Percentiles rank a stretch among this genome's conserved stretches.
phyloP scores from a whole-genome alignment of 2,888 invertebrate species.

The Drosophila setosimentum region DNA sequence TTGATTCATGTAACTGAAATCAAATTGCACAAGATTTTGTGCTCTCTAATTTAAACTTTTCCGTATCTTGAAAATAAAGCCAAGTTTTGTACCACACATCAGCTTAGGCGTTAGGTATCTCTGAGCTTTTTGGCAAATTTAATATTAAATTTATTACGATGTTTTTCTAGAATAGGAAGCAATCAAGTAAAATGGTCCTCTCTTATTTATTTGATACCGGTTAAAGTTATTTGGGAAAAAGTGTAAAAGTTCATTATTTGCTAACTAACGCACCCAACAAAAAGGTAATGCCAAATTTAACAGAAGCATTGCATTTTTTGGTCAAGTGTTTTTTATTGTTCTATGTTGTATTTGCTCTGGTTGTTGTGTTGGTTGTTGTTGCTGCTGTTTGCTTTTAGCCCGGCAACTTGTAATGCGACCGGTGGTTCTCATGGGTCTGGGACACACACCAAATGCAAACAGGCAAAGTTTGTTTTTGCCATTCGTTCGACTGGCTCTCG shows the following conservation, averaged over 20 bases:
- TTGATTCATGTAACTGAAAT: neutral
- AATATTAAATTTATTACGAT: neutral
- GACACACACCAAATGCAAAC: conserved; percentile 67
- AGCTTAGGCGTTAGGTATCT: neutral
- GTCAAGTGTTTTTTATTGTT: conserved; percentile 1
- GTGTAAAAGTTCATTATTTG: conserved; percentile 39
- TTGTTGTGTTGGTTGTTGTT: conserved; percentile 20
- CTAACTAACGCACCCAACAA: conserved; percentile 23
- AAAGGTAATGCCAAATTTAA: conserved; percentile 30
- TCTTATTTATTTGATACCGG: conserved; percentile 8
- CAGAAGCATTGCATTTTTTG: conserved; percentile 27
- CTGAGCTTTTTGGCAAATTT: neutral
- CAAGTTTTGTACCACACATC: neutral
- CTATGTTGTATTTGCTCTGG: neutral
- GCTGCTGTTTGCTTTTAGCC: conserved; percentile 31
- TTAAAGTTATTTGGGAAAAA: conserved; percentile 12
- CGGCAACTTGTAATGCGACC: conserved; percentile 42
- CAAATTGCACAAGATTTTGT: neutral
- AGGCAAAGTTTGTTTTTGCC: conserved; percentile 67
- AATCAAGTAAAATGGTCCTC: conserved; percentile 30
- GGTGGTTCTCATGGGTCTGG: conserved; percentile 38
- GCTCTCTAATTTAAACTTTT: neutral
- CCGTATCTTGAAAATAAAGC: neutral
- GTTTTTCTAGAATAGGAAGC: neutral
- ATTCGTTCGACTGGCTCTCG: conserved; percentile 42